These are phyloP conservation scores for Harpalus rufipes DNA, from an alignment of 2,888 invertebrate genomes.

Conservation along the genomic window DNA sequence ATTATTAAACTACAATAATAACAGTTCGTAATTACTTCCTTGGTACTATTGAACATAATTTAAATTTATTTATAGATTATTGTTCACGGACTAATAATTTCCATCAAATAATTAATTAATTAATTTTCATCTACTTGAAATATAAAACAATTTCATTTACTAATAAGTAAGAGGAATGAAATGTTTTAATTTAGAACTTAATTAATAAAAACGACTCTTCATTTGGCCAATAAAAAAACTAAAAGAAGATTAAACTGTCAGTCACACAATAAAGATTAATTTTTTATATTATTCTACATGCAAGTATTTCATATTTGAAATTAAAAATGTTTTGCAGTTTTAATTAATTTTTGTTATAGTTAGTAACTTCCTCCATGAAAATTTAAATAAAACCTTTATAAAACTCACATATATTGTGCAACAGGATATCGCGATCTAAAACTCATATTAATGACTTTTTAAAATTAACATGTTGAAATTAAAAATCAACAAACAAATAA, in stretches of 20 bases:
- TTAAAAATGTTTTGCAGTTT: neutral
- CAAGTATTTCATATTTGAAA: neutral
- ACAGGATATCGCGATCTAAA: neutral
- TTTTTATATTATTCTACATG: neutral
- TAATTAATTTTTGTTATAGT: constrained; percentile 4
- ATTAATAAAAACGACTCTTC: constrained; percentile 28
- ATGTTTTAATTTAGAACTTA: constrained; percentile 32
- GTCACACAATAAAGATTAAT: neutral
- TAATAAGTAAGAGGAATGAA: constrained; percentile 11
- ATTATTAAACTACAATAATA: neutral
- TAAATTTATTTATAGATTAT: neutral
- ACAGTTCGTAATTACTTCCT: neutral
- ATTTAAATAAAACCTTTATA: neutral
- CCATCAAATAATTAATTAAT: neutral
- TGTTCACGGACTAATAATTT: neutral
- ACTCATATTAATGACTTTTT: neutral
- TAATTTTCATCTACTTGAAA: neutral
- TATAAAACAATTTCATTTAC: constrained; percentile 3
- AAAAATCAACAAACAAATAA: neutral
- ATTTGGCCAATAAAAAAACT: neutral
- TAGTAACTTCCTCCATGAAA: neutral
- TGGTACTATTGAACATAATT: neutral
- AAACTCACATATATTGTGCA: neutral
- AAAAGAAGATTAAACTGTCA: constrained; percentile 10
- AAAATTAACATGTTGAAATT: neutral